A percentile compares a stretch with the other conserved stretches of the same genome.
Conservation (phyloP, 2,888 invertebrate genomes). For the Lordiphosa andalusiaca region DNA sequence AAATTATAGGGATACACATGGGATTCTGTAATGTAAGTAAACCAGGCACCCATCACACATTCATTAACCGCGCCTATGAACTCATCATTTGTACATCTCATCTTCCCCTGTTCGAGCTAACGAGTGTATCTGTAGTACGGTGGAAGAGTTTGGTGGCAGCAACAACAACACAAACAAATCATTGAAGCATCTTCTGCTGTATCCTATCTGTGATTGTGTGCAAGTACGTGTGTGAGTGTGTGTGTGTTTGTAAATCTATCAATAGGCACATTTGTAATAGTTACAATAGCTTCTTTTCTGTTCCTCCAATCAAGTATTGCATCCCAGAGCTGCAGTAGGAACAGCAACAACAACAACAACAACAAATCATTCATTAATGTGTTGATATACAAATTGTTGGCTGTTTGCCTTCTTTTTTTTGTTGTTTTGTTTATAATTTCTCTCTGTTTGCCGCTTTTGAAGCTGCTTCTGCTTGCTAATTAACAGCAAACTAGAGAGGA, state of each 20-base stretch:
- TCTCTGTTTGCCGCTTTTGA: slow-evolving; percentile 32
- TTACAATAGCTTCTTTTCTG: slow-evolving; percentile 15
- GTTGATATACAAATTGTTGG: slow-evolving; percentile 57
- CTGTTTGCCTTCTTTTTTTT: slow-evolving; percentile 20
- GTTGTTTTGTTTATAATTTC: slow-evolving; percentile 30
- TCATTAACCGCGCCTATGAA: too few species aligned
- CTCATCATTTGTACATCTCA: not conserved
- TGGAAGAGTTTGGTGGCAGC: slow-evolving; percentile 26
- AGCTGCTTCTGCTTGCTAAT: slow-evolving; percentile 42
- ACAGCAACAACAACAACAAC: slow-evolving; percentile 10
- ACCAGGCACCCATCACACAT: too few species aligned
- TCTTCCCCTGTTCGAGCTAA: not conserved
- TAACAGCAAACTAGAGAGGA: slow-evolving; percentile 35
- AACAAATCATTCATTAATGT: slow-evolving; percentile 56
- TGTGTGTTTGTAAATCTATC: slow-evolving; percentile 50
- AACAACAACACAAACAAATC: slow-evolving; percentile 45
- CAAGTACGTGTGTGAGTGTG: slow-evolving; percentile 5
- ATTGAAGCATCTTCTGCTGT: slow-evolving; percentile 25
- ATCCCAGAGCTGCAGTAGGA: slow-evolving; percentile 10
- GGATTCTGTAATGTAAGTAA: too few species aligned
- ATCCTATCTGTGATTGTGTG: not conserved
- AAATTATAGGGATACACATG: too few species aligned
- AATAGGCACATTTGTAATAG: slow-evolving; percentile 51
- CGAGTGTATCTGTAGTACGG: slow-evolving; percentile 1
- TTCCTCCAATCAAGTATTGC: slow-evolving; percentile 12